These are phyloP conservation scores for Tyrannus savana DNA, from an alignment of 2,113 vertebrate genomes.

Conservation along the genomic window DNA sequence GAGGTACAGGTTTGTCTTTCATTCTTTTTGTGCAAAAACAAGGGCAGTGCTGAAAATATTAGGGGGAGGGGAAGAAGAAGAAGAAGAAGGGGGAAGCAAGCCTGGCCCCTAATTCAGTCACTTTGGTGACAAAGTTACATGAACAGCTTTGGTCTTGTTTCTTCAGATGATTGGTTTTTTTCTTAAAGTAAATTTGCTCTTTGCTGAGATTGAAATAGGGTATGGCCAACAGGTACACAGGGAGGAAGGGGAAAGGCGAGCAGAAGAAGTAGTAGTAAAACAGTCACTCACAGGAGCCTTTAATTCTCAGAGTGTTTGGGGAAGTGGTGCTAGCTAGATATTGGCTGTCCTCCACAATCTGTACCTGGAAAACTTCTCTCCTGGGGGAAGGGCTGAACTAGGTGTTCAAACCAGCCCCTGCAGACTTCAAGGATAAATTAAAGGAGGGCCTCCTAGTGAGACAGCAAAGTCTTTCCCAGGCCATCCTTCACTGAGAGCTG, in stretches of 20 bases:
- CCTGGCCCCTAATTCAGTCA: background rate
- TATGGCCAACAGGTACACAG: rapidly evolving
- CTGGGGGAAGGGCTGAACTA: background rate
- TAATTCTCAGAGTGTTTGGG: background rate
- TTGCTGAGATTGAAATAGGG: background rate
- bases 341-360: background rate
- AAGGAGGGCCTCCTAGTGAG: background rate
- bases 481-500: background rate
- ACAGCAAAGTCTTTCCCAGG: background rate
- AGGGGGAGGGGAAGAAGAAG: too few relatives aligned
- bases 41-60: background rate
- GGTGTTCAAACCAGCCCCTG: background rate
- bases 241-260: background rate
- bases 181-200: background rate
- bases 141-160: background rate
- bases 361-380: background rate
- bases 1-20: background rate
- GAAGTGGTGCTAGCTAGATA: background rate
- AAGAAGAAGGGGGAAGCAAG: background rate
- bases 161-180: background rate
- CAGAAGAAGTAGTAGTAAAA: background rate
- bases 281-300: background rate
- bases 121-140: background rate
- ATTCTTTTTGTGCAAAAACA: background rate
- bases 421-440: background rate